phyloP scores from a whole-genome alignment of 2,797 vertebrate species.

The Chaetophractus vellerosus region DNA sequence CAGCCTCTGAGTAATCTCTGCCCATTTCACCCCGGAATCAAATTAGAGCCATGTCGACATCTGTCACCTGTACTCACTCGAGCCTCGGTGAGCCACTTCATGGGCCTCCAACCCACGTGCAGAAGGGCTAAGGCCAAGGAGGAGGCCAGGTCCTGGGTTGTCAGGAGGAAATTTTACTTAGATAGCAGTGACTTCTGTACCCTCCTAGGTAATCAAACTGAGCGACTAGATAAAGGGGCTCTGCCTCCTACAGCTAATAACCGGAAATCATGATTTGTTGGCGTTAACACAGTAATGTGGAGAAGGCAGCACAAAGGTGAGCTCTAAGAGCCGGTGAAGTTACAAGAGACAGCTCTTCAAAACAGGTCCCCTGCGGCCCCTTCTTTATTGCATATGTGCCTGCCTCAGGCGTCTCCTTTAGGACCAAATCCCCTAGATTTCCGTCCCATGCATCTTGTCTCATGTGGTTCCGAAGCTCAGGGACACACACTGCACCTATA shows the following conservation, averaged over 20 bases:
- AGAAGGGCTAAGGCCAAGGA: background rate
- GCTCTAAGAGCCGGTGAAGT: background rate
- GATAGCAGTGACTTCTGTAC: conserved; percentile 78
- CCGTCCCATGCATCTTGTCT: background rate
- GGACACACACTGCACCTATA: background rate
- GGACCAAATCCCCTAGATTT: background rate
- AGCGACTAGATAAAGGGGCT: conserved; percentile 84
- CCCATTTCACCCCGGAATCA: background rate
- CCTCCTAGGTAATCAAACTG: conserved; percentile 82
- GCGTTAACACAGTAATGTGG: background rate
- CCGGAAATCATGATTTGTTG: background rate
- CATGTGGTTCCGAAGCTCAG: background rate
- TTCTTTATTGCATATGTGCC: background rate
- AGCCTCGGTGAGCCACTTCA: fast-evolving
- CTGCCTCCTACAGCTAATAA: conserved; percentile 81
- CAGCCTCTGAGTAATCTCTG: background rate
- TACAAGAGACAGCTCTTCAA: background rate
- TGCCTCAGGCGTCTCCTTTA: background rate
- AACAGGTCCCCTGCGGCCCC: background rate
- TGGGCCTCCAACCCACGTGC: no score
- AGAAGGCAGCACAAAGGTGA: conserved; percentile 28
- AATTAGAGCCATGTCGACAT: background rate
- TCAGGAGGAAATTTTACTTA: conserved; percentile 80
- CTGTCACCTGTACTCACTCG: background rate
- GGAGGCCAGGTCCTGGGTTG: conserved; percentile 60